These are phyloP conservation scores for Parus major DNA, from an alignment of 2,113 vertebrate species.

Conservation along the genomic window DNA sequence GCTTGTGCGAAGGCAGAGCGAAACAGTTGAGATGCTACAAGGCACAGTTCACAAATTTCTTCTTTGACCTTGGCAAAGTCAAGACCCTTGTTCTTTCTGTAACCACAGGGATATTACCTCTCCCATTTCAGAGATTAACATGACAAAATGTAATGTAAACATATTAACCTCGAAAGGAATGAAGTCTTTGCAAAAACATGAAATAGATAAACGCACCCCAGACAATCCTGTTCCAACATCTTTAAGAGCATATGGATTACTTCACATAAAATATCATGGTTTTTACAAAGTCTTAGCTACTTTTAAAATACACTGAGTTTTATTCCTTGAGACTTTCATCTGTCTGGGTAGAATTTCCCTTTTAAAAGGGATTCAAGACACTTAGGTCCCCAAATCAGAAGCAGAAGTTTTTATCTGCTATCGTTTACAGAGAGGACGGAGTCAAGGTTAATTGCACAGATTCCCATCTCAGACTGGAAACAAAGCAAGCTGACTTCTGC, in stretches of 20 bases:
- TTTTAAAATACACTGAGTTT: not conserved
- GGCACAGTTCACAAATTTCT: not conserved
- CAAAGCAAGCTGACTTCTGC: not conserved
- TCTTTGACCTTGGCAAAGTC: not conserved
- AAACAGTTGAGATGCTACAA: not conserved
- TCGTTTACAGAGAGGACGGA: not conserved
- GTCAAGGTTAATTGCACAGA: constrained; percentile 26
- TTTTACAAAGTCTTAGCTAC: not conserved
- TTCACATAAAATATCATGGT: not conserved
- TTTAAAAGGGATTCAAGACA: not conserved
- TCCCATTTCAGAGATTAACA: not conserved
- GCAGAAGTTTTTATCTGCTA: not conserved
- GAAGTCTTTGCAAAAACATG: not conserved
- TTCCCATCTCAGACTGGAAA: not conserved
- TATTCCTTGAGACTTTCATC: not conserved
- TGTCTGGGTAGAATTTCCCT: not conserved
- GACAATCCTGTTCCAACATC: not conserved
- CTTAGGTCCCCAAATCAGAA: not conserved
- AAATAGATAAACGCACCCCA: not conserved
- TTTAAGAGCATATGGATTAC: not conserved
- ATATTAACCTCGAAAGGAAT: not conserved
- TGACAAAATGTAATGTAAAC: not conserved
- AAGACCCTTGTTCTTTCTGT: not conserved
- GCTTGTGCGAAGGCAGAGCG: not conserved
- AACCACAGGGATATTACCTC: not conserved